A percentile compares a stretch with the other conserved stretches of the same genome.
phyloP scores from a whole-genome alignment of 1,140 invertebrate species.

The Doryteuthis pealeii region DNA sequence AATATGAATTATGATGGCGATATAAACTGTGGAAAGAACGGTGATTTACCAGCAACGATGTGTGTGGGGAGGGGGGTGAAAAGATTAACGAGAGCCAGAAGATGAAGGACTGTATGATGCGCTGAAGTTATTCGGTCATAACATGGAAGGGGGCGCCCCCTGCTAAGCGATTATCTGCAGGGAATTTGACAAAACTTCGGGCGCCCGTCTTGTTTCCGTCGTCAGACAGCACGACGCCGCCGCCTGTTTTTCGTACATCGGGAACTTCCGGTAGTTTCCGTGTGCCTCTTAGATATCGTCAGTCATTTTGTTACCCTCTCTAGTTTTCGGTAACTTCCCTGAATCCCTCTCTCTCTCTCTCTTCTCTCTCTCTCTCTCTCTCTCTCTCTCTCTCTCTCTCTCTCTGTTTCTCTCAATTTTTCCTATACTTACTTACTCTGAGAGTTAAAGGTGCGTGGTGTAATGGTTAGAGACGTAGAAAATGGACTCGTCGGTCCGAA shows the following conservation, averaged over 20 bases:
- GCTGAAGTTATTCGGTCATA: background rate
- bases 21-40: background rate
- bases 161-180: too few species aligned
- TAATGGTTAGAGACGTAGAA: too few species aligned
- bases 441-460: too few species aligned
- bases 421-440: background rate
- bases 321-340: background rate
- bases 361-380: background rate
- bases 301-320: too few species aligned
- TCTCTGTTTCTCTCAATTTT: constrained; percentile 16
- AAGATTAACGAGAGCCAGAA: background rate
- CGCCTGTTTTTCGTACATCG: too few species aligned
- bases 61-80: background rate
- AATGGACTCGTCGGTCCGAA: too few species aligned
- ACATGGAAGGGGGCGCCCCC: background rate
- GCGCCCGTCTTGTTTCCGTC: too few species aligned
- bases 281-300: too few species aligned
- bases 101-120: background rate
- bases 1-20: too few species aligned
- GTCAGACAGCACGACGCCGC: too few species aligned
- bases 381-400: constrained; percentile 12
- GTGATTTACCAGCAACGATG: background rate
- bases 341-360: constrained; percentile 9
- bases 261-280: too few species aligned
- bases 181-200: too few species aligned